phyloP scores from a whole-genome alignment of 2,113 vertebrate species.

The Ancistrus triradiatus region DNA sequence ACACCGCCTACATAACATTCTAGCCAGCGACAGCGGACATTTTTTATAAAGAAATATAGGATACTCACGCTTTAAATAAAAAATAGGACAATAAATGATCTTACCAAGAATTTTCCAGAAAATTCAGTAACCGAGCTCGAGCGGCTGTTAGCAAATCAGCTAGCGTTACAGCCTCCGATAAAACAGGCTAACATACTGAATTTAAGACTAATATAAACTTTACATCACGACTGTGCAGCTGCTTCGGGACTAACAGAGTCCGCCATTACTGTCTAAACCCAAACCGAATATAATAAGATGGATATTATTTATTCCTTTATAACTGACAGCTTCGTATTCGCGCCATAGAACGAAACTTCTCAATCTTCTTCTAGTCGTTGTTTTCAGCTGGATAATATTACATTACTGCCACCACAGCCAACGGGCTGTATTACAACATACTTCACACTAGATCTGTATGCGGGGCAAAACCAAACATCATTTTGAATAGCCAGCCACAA shows the following conservation, averaged over 20 bases:
- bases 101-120: not conserved
- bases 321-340: not conserved
- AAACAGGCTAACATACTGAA: not conserved
- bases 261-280: not conserved
- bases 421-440: not conserved
- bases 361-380: not conserved
- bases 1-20: too few relatives aligned
- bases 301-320: not conserved
- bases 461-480: too few relatives aligned
- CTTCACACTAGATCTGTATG: too few relatives aligned
- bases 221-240: not conserved
- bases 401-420: not conserved
- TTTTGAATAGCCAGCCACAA: too few relatives aligned
- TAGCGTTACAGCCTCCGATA: not conserved
- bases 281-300: not conserved
- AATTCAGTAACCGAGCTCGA: not conserved
- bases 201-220: not conserved
- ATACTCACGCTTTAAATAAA: not conserved
- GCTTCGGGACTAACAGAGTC: too few relatives aligned
- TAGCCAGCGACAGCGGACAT: not conserved
- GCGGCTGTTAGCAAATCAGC: conserved; percentile 4
- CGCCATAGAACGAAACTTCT: conserved; percentile 16
- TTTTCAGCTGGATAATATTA: not conserved
- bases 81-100: not conserved
- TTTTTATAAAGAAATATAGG: not conserved